phyloP scores from a whole-genome alignment of 1,140 invertebrate genomes.

The Eupeodes corollae region DNA sequence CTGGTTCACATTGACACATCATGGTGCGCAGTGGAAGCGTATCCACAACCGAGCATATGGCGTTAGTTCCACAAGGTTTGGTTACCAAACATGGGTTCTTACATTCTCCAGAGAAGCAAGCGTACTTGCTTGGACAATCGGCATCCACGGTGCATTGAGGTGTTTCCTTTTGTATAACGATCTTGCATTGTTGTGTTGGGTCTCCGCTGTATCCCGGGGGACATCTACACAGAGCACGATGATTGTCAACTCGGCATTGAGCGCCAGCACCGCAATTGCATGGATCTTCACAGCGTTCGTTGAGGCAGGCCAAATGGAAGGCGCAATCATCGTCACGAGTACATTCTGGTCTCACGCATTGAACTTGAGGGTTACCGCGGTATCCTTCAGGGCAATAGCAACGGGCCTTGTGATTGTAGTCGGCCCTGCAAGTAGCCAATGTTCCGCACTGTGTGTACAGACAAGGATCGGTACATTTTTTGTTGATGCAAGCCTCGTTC shows the following conservation, averaged over 20 bases:
- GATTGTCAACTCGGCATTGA: constrained; percentile 63
- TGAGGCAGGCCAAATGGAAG: constrained; percentile 59
- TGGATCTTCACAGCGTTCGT: constrained; percentile 64
- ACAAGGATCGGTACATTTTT: constrained; percentile 73
- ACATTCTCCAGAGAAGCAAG: constrained; percentile 70
- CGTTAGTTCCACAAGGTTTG: constrained; percentile 68
- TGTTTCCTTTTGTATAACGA: constrained; percentile 42
- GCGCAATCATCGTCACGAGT: constrained; percentile 59
- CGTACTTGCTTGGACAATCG: constrained; percentile 72
- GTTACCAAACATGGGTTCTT: constrained; percentile 69
- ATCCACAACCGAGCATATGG: constrained; percentile 69
- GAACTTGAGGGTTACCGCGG: constrained; percentile 60
- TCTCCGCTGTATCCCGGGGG: constrained; percentile 72
- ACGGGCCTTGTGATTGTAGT: constrained; percentile 58
- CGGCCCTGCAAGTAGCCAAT: constrained; percentile 64
- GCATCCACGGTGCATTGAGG: constrained; percentile 68
- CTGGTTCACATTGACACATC: constrained; percentile 71
- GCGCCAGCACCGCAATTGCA: constrained; percentile 61
- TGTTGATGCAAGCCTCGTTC: constrained; percentile 71
- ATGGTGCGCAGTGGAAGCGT: constrained; percentile 76
- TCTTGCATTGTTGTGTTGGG: constrained; percentile 52
- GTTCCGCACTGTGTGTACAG: constrained; percentile 66
- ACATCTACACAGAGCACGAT: constrained; percentile 67
- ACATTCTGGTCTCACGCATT: constrained; percentile 70
- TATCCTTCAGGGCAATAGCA: constrained; percentile 69